Percentiles rank a stretch among this genome's conserved stretches.
phyloP scores from a whole-genome alignment of 2,888 invertebrate genomes.

The Rhimphoctona megacephalus region DNA sequence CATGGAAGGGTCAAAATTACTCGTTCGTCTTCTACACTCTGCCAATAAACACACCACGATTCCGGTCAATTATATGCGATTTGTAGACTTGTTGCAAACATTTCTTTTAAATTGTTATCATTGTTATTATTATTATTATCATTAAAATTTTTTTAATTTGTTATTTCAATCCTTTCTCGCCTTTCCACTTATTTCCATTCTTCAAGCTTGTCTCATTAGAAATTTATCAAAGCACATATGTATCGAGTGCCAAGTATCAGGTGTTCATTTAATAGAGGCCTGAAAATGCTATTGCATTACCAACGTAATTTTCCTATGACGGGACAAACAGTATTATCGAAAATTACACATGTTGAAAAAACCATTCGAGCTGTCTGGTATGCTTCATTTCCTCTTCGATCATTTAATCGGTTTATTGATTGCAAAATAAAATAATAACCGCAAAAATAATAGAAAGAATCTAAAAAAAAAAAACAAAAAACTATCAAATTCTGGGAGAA shows the following conservation, averaged over 20 bases:
- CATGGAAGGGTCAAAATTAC: not conserved
- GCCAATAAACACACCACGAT: not conserved
- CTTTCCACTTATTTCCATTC: not conserved
- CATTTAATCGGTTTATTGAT: not conserved
- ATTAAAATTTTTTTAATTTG: not conserved
- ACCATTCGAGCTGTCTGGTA: not conserved
- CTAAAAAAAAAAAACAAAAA: too few species aligned
- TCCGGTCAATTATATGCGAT: conserved; percentile 7
- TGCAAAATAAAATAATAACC: not conserved
- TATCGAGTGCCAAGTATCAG: not conserved
- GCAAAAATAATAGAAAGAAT: not conserved
- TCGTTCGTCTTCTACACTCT: not conserved
- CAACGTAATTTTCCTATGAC: not conserved
- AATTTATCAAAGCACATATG: not conserved
- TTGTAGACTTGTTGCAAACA: not conserved
- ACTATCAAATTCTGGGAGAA: too few species aligned
- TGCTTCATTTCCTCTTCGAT: conserved; percentile 11
- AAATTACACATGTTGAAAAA: not conserved
- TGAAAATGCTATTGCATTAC: not conserved
- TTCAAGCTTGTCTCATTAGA: not conserved
- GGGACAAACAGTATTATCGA: conserved; percentile 26
- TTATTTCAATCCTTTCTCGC: not conserved
- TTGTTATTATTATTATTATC: not conserved
- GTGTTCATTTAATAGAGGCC: not conserved
- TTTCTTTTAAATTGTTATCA: not conserved